phyloP scores from a whole-genome alignment of 2,797 vertebrate species.

The Myotis vivesi region DNA sequence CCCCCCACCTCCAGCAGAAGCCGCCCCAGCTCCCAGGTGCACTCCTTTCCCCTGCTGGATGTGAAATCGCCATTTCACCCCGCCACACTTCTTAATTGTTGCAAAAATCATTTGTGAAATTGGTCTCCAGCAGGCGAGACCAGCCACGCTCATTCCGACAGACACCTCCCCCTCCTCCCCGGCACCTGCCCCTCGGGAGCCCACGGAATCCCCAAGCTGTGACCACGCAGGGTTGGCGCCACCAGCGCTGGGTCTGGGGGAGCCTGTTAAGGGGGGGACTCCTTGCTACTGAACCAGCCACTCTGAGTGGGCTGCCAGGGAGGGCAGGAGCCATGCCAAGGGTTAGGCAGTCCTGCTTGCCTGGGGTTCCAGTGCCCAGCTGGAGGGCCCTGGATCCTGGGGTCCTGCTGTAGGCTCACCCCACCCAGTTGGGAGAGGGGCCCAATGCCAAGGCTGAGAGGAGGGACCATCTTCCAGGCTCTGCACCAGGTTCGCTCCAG shows the following conservation, averaged over 20 bases:
- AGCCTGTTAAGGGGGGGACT: accelerated
- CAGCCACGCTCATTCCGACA: slow-evolving; percentile 88
- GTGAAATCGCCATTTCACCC: slow-evolving; percentile 98
- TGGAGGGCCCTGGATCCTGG: accelerated
- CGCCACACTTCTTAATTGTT: slow-evolving; percentile 95
- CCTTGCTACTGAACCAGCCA: accelerated
- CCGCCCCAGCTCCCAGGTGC: slow-evolving; percentile 86
- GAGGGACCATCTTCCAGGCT: accelerated
- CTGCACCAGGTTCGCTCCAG: accelerated
- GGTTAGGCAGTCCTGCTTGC: neutral
- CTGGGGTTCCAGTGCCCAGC: slow-evolving; percentile 54
- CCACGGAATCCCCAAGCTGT: slow-evolving; percentile 22
- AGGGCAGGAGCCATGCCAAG: neutral
- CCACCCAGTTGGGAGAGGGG: accelerated
- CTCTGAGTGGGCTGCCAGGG: neutral
- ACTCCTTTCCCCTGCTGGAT: slow-evolving; percentile 88
- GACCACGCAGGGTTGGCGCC: too few relatives aligned
- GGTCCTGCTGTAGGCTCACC: accelerated
- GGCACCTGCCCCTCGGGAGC: slow-evolving; percentile 54
- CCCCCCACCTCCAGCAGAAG: slow-evolving; percentile 73
- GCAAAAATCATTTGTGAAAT: slow-evolving; percentile 98
- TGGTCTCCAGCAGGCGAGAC: slow-evolving; percentile 92
- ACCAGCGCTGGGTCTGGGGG: accelerated
- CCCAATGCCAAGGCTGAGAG: accelerated
- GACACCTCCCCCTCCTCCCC: slow-evolving; percentile 74